Conservation (phyloP, 2,113 vertebrate species). For the Alosa alosa region DNA sequence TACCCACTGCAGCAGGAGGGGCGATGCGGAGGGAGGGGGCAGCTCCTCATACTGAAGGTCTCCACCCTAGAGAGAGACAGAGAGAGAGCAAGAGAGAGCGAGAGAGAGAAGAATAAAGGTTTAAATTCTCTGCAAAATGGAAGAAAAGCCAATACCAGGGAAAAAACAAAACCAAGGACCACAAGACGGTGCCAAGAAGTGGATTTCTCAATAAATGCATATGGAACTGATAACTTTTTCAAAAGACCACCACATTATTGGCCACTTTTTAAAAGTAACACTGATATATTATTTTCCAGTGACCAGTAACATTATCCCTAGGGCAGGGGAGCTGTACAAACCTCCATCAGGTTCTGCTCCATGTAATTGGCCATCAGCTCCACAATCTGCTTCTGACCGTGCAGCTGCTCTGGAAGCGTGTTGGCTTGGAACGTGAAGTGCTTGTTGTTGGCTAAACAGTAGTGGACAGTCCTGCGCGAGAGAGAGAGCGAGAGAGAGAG, state of each 20-base stretch:
- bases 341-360: conserved; percentile 97
- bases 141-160: no score
- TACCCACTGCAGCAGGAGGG: conserved; percentile 93
- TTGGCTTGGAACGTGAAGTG: conserved; percentile 82
- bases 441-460: conserved; percentile 89
- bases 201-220: neutral
- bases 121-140: neutral
- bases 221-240: neutral
- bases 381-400: conserved; percentile 85
- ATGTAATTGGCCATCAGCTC: conserved; percentile 92
- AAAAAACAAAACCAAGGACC: neutral
- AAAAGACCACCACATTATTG: no score
- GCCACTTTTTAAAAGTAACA: no score
- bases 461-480: conserved; percentile 81
- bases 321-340: conserved; percentile 46
- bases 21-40: conserved; percentile 64
- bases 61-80: conserved; percentile 76
- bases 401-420: conserved; percentile 84
- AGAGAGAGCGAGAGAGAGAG: neutral
- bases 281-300: no score
- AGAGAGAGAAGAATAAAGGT: neutral
- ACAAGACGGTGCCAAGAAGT: neutral
- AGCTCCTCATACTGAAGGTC: conserved; percentile 81
- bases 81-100: neutral
- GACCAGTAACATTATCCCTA: neutral